phyloP scores from a whole-genome alignment of 2,113 vertebrate genomes.

The Petrocephalus zakoni region DNA sequence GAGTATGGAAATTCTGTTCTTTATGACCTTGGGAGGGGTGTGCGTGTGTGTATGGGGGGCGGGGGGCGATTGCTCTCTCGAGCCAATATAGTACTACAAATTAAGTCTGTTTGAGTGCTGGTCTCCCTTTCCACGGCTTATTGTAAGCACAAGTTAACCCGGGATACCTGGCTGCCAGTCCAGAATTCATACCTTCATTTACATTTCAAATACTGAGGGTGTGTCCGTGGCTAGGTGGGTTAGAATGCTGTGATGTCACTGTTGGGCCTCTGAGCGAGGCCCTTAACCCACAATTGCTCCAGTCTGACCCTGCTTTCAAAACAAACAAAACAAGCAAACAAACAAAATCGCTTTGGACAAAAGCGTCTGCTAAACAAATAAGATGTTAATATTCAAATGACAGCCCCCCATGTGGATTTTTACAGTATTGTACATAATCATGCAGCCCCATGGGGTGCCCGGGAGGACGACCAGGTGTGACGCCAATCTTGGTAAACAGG shows the following conservation, averaged over 20 bases:
- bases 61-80: background rate
- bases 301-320: background rate
- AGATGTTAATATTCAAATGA: background rate
- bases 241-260: background rate
- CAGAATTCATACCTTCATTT: background rate
- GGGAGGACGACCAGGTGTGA: background rate
- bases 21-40: background rate
- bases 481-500: background rate
- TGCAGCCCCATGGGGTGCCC: background rate
- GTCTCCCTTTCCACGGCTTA: background rate
- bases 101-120: background rate
- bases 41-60: too few relatives aligned
- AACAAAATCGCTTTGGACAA: background rate
- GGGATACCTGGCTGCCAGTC: background rate
- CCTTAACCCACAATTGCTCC: background rate
- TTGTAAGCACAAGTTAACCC: background rate
- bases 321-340: background rate
- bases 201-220: background rate
- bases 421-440: background rate
- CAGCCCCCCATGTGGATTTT: background rate
- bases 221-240: background rate
- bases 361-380: background rate
- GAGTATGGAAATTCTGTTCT: constrained; percentile 3
- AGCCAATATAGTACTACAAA: background rate
- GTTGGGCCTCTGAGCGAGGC: background rate